Conservation (phyloP, 2,113 vertebrate species). For the Myotis brandtii region DNA sequence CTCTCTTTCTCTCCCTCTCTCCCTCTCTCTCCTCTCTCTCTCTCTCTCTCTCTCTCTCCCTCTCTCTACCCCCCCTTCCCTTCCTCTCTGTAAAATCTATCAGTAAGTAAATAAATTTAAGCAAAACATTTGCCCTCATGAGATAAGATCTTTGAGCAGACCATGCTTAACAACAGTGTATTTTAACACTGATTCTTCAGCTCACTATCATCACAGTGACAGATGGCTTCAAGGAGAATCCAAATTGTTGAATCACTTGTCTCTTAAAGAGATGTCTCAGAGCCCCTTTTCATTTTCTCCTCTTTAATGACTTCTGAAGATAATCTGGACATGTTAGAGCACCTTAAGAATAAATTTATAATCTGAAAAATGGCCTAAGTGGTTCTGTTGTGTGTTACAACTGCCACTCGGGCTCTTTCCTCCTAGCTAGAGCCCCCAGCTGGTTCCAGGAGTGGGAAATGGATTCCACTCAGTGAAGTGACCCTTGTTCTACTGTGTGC, state of each 20-base stretch:
- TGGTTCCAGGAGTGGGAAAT: neutral
- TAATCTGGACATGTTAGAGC: neutral
- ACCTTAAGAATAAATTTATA: neutral
- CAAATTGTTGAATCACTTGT: neutral
- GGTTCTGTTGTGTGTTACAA: neutral
- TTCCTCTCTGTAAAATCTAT: too few species aligned
- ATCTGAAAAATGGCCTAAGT: neutral
- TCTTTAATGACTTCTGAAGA: conserved; percentile 22
- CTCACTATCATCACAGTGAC: neutral
- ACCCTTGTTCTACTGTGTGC: neutral
- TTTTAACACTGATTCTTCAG: neutral
- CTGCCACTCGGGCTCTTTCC: neutral
- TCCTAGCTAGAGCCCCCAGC: neutral
- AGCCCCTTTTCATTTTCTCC: neutral
- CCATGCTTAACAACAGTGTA: neutral
- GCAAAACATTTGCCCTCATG: neutral
- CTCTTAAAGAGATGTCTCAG: neutral
- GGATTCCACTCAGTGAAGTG: neutral
- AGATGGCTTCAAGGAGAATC: neutral
- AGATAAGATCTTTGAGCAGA: neutral
- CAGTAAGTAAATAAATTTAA: too few species aligned
- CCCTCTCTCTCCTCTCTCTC: too few species aligned
- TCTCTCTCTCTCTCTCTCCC: too few species aligned
- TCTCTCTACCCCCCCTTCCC: too few species aligned
- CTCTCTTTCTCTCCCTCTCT: too few species aligned